Evolutionary conservation across 2,113 vertebrate species (phyloP), one percentile per base, ranked within the genome.

Genomic region (Ailuropoda melanoleuca): DNA sequence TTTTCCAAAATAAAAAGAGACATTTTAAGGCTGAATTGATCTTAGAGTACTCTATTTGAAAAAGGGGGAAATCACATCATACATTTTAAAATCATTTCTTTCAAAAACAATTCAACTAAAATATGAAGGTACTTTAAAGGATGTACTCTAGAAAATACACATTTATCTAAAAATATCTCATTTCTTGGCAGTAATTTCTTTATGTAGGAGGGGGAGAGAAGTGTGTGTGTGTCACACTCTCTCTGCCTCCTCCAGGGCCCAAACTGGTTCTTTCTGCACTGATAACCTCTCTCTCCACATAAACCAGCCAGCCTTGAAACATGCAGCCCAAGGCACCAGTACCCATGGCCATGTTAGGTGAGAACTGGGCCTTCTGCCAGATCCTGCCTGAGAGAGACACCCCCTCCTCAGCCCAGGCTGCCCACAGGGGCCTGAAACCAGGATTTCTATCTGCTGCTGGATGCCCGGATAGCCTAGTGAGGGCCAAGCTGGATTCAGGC

Each of bases 91-190:
- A 39, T 23, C 34, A 37, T 70, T 88, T 90, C 77, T 98, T 96
- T 97, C 88, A 39, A 94, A 89, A 82, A 68, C 23, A 92, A 82
- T 75, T 68, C 55, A 84, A 80, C 80, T 58, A 74, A 96, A 56
- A 26, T 83, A 83, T 77, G 53, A 93, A 91, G 74, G 8, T 70
- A 60, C n/a, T 92, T 87, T 56, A 19, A 85, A 90, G 56, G 55
- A 80, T n/a, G 85, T 23, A 48, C 93, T 95, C 53, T 58, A 77
- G 39, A 97, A 96, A 88, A 83, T 56, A 88, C 21, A 89, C 34
- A 78, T 92, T 75, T 87, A 87, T 77, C 88, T 97, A 97, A 97
- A 97, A 97, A 92, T 84, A 83, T 56, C 48, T 92, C n/a, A 43
- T 87, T 84, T 89, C 88, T 70, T 87, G 68, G 83, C 58, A 91